A percentile compares a stretch with the other conserved stretches of the same genome.
Conservation (phyloP, 2,888 invertebrate genomes). For the Xestoiulus laeticollis region DNA sequence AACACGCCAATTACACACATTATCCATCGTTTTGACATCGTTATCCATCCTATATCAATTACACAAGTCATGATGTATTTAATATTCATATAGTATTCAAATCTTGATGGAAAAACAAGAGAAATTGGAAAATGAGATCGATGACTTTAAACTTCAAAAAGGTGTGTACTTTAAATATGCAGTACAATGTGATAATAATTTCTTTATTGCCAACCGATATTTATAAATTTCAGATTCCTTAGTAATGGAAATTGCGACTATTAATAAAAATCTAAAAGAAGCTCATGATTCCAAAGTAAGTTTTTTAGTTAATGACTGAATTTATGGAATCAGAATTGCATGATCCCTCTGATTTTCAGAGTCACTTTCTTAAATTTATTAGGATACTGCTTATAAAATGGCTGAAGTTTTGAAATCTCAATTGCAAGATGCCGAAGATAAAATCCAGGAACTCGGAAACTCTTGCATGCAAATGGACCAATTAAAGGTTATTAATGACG, state of each 20-base stretch:
- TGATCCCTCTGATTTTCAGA: neutral
- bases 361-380: neutral
- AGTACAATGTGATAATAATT: too few species aligned
- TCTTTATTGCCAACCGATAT: neutral
- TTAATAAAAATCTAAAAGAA: neutral
- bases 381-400: neutral
- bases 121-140: neutral
- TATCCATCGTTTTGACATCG: neutral
- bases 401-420: neutral
- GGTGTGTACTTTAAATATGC: neutral
- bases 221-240: neutral
- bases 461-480: neutral
- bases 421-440: neutral
- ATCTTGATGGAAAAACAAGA: neutral
- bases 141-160: neutral
- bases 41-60: neutral
- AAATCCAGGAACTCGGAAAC: neutral
- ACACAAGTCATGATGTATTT: neutral
- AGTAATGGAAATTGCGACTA: neutral
- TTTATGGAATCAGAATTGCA: too few species aligned
- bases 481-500: neutral
- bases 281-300: neutral
- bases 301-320: neutral
- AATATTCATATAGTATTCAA: neutral
- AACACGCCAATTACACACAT: neutral